A percentile compares a stretch with the other conserved stretches of the same genome.
Evolutionary conservation across 2,113 vertebrate genomes (phyloP).

Genomic region (Trogon melanurus): DNA sequence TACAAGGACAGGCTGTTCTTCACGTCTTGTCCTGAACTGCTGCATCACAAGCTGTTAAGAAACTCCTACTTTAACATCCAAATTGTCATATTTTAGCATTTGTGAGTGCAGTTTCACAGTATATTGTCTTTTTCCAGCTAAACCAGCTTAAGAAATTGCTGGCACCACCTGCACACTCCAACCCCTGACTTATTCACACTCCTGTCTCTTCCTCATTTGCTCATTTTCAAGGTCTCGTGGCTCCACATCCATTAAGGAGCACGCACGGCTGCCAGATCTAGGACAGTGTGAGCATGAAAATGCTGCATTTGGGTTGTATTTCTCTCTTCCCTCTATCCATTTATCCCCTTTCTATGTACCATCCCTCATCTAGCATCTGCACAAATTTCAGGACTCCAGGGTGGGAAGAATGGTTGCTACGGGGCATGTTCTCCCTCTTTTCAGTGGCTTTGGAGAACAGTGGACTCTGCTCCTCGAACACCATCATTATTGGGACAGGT

Average conservation of each 20-base stretch:
- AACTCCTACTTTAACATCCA: background rate
- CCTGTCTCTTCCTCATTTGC: background rate
- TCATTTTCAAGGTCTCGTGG: background rate
- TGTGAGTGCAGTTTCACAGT: background rate
- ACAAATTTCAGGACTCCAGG: background rate
- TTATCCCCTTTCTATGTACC: background rate
- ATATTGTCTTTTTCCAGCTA: background rate
- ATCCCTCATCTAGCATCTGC: background rate
- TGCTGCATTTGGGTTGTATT: background rate
- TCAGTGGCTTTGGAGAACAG: background rate
- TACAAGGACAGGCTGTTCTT: background rate
- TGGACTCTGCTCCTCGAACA: background rate
- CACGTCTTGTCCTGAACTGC: background rate
- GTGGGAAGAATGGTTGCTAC: background rate
- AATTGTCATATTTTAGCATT: background rate
- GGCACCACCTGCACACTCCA: background rate
- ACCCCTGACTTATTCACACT: background rate
- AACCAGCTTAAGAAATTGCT: background rate
- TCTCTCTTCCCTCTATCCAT: background rate
- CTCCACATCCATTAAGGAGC: background rate
- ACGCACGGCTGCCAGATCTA: background rate
- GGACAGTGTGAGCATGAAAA: rapidly evolving
- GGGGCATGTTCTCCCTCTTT: background rate
- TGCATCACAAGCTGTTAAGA: background rate
- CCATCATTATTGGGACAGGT: rapidly evolving